Conservation (phyloP, 1,140 invertebrate genomes). For the Drosophila cardini region DNA sequence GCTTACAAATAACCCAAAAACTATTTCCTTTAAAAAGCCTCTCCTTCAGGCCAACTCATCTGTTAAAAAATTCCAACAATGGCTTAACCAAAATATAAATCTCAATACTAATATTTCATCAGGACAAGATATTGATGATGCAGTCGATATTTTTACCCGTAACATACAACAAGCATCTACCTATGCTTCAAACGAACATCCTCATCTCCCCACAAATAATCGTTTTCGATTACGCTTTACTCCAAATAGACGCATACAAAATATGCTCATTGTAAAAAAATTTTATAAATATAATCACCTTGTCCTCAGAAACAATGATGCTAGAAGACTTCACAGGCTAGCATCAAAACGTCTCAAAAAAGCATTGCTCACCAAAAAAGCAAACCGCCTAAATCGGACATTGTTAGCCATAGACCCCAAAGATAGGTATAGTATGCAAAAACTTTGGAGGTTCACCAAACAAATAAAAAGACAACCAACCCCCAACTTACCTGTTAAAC, state of each 20-base stretch:
- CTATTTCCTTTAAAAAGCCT: background rate
- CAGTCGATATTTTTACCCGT: background rate
- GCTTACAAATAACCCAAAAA: background rate
- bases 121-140: background rate
- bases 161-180: slow-evolving; percentile 11
- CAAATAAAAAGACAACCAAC: no score
- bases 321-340: background rate
- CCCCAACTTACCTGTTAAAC: no score
- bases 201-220: background rate
- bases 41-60: background rate
- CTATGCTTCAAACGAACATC: background rate
- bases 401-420: background rate
- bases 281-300: slow-evolving; percentile 6
- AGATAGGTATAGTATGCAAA: no score
- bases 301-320: background rate
- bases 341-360: background rate
- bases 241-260: slow-evolving; percentile 1
- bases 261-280: background rate
- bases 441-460: no score
- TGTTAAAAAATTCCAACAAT: background rate
- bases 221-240: background rate
- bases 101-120: background rate
- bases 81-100: background rate
- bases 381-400: background rate
- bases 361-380: background rate